phyloP scores from a whole-genome alignment of 1,140 invertebrate species.

The Plodia interpunctella region DNA sequence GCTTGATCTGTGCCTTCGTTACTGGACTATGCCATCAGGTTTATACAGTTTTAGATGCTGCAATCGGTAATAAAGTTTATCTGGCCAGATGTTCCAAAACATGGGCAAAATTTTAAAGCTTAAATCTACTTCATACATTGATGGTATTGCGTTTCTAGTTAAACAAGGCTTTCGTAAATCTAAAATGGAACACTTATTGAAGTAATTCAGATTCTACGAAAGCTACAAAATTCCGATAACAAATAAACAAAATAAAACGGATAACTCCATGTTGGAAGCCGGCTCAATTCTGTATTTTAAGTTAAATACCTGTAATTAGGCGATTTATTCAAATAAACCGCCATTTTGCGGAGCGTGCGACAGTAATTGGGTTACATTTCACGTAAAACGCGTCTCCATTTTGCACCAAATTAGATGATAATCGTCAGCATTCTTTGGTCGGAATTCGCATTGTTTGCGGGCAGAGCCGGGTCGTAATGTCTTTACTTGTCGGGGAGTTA shows the following conservation, averaged over 20 bases:
- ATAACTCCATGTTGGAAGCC: background rate
- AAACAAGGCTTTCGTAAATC: no score
- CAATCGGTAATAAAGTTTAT: no score
- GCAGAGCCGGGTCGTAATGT: background rate
- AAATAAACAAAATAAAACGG: background rate
- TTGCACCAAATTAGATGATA: slow-evolving; percentile 6
- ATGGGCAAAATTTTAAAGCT: no score
- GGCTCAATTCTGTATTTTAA: background rate
- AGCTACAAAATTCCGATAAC: background rate
- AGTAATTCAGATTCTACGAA: no score
- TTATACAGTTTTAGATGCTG: background rate
- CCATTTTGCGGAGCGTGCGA: background rate
- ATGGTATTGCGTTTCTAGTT: no score
- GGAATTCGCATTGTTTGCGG: slow-evolving; percentile 5
- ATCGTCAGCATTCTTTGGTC: background rate
- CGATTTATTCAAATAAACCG: slow-evolving; percentile 4
- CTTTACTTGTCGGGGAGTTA: background rate
- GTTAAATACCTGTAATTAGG: slow-evolving; percentile 1
- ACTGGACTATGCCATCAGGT: background rate
- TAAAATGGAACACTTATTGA: no score
- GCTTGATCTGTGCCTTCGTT: background rate
- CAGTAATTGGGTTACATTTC: slow-evolving; percentile 7
- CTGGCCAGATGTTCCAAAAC: no score
- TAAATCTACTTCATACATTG: no score
- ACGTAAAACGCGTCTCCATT: slow-evolving; percentile 1